A percentile compares a stretch with the other conserved stretches of the same genome.
Evolutionary conservation across 2,888 invertebrate species (phyloP).

Genomic region (Nephrotoma guestfalica): DNA sequence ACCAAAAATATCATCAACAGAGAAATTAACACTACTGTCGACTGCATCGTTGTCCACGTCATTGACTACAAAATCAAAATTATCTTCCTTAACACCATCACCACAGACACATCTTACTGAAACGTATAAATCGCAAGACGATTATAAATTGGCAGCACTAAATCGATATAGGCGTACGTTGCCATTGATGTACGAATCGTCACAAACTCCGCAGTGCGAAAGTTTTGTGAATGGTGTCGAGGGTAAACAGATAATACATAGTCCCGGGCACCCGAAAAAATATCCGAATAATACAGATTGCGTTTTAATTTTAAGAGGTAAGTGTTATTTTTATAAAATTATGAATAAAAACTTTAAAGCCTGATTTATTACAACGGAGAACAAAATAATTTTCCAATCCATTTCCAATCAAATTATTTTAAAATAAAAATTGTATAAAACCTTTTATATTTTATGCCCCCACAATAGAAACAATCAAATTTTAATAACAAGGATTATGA

Average conservation of each 20-base stretch:
- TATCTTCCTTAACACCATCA: background rate
- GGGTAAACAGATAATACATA: conserved; percentile 47
- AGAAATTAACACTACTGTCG: conserved; percentile 14
- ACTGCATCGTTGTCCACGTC: background rate
- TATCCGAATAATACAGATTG: conserved; percentile 56
- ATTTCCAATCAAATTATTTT: too few relatives aligned
- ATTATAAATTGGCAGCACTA: background rate
- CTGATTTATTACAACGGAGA: too few relatives aligned
- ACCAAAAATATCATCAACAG: conserved; percentile 19
- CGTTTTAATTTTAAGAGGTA: conserved; percentile 50
- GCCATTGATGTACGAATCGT: conserved; percentile 3
- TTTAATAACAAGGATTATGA: background rate
- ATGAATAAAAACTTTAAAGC: too few relatives aligned
- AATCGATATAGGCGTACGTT: background rate
- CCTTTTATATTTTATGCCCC: too few relatives aligned
- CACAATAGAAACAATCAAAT: background rate
- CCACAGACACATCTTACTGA: background rate
- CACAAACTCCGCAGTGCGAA: conserved; percentile 31
- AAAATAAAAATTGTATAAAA: too few relatives aligned
- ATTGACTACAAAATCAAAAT: background rate
- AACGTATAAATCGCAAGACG: background rate
- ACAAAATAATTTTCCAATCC: too few relatives aligned
- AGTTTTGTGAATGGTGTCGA: conserved; percentile 42
- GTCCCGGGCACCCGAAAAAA: conserved; percentile 49
- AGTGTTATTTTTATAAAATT: conserved; percentile 19